Evolutionary conservation across 1,140 invertebrate species (phyloP).

Genomic region (Thalassaphorura encarpata): DNA sequence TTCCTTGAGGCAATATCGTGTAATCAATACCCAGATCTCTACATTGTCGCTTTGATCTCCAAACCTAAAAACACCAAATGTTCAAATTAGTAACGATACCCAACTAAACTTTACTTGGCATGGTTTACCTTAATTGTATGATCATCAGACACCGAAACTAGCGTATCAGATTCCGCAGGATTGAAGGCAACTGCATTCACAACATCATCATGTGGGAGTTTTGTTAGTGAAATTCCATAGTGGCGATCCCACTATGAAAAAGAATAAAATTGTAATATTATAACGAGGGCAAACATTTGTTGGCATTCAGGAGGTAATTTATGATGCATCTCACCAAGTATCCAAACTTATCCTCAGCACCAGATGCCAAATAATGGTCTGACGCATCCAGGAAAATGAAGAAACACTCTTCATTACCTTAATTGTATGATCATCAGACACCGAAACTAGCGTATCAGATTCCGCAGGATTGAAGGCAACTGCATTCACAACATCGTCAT

Average conservation of each 20-base stretch:
- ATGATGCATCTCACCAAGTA: too few relatives aligned
- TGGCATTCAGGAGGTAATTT: too few relatives aligned
- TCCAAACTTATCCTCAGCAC: slow-evolving; percentile 73
- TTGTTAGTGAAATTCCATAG: slow-evolving; percentile 66
- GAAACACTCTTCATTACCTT: slow-evolving; percentile 55
- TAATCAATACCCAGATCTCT: slow-evolving; percentile 24
- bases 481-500: slow-evolving; percentile 73
- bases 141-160: slow-evolving; percentile 78
- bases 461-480: slow-evolving; percentile 77
- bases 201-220: slow-evolving; percentile 67
- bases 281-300: too few relatives aligned
- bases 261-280: too few relatives aligned
- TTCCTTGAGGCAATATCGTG: slow-evolving; percentile 14
- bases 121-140: slow-evolving; percentile 52
- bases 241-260: slow-evolving; percentile 46
- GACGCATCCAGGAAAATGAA: slow-evolving; percentile 64
- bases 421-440: slow-evolving; percentile 71
- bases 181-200: slow-evolving; percentile 84
- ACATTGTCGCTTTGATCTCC: slow-evolving; percentile 31
- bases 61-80: too few relatives aligned
- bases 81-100: slow-evolving; percentile 2
- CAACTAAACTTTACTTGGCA: background rate
- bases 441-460: slow-evolving; percentile 73
- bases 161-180: slow-evolving; percentile 66
- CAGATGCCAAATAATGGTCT: slow-evolving; percentile 76